Conservation (phyloP, 2,797 vertebrate genomes). For the Sebastes itinus region DNA sequence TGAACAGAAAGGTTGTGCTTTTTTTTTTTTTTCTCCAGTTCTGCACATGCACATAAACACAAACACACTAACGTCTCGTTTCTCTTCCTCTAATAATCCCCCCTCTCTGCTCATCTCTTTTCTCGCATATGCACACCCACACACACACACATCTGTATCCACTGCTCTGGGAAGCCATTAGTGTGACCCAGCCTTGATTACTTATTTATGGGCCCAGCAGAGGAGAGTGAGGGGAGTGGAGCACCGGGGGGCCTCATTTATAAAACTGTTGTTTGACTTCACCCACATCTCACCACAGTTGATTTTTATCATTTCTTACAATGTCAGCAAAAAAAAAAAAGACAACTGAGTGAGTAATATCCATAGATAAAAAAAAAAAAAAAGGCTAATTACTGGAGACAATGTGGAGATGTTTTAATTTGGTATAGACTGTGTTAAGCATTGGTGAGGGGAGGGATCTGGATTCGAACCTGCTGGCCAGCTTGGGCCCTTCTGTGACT, state of each 20-base stretch:
- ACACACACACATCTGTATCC: conserved; percentile 62
- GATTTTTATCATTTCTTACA: conserved; percentile 5
- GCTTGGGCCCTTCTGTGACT: too few species aligned
- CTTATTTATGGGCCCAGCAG: conserved; percentile 79
- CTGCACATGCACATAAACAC: neutral
- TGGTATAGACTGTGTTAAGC: neutral
- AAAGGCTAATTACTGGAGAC: neutral
- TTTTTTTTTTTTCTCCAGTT: neutral
- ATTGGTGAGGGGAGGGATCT: neutral
- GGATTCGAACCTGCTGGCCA: too few species aligned
- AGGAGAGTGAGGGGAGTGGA: conserved; percentile 68
- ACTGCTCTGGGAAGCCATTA: conserved; percentile 80
- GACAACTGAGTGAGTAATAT: neutral
- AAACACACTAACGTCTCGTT: neutral
- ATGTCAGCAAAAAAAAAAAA: conserved; percentile 6
- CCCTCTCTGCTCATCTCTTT: conserved; percentile 1
- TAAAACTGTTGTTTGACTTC: conserved; percentile 59
- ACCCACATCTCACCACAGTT: conserved; percentile 27
- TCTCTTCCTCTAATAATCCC: conserved; percentile 32
- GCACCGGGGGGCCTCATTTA: conserved; percentile 47
- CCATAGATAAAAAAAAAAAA: neutral
- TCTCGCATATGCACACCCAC: neutral
- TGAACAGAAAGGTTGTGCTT: conserved; percentile 30
- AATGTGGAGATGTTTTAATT: neutral
- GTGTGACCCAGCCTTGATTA: conserved; percentile 79